A percentile compares a stretch with the other conserved stretches of the same genome.
Conservation (phyloP, 92 coral and sea anemone genomes). For the Porites evermanni region DNA sequence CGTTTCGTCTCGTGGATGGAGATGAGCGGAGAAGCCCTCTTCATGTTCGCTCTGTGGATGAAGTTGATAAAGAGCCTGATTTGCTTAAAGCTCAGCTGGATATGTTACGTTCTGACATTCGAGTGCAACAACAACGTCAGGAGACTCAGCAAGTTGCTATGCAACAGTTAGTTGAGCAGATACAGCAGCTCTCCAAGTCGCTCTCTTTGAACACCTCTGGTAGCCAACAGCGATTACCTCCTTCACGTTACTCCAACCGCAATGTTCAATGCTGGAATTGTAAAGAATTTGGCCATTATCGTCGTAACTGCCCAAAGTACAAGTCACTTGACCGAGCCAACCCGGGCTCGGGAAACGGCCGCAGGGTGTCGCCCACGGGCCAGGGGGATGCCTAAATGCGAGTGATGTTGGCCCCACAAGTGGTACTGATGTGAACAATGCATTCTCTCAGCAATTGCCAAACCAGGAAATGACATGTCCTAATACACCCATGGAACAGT, state of each 20-base stretch:
- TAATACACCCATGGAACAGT: conserved; percentile 7
- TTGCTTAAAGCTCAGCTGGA: too few relatives aligned
- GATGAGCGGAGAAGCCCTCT: too few relatives aligned
- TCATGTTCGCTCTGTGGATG: too few relatives aligned
- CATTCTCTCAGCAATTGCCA: background rate
- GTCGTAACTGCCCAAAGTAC: conserved; percentile 21
- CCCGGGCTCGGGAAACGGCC: conserved; percentile 16
- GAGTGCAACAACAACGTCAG: too few relatives aligned
- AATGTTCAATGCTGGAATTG: conserved; percentile 38
- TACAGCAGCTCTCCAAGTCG: too few relatives aligned
- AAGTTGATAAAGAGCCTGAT: too few relatives aligned
- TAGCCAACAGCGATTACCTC: too few relatives aligned
- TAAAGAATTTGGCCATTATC: conserved; percentile 41
- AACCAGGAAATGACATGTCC: background rate
- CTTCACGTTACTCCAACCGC: background rate
- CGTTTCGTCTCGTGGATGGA: too few relatives aligned
- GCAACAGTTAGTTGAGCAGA: too few relatives aligned
- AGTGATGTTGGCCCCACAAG: background rate
- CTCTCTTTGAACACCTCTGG: too few relatives aligned
- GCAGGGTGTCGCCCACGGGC: conserved; percentile 36
- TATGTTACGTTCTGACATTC: too few relatives aligned
- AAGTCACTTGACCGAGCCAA: background rate
- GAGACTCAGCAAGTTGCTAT: too few relatives aligned
- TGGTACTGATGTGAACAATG: conserved; percentile 21
- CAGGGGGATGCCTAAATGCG: conserved; percentile 21